phyloP scores from a whole-genome alignment of 2,113 vertebrate species.

The Epinephelus moara region DNA sequence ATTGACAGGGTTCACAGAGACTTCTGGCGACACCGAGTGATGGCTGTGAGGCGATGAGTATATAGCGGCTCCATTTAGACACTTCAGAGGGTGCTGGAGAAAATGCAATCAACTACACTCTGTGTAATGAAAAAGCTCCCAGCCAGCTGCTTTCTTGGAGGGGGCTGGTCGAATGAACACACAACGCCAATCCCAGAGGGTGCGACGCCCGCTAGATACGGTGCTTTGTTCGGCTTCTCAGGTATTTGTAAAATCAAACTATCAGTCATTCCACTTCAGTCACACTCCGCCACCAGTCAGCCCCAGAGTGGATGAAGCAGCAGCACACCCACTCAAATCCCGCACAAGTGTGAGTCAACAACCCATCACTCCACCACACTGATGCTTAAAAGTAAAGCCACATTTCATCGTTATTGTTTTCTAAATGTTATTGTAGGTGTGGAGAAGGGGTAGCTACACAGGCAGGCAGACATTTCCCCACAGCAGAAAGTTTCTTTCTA shows the following conservation, averaged over 20 bases:
- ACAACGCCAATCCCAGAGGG: slow-evolving; percentile 49
- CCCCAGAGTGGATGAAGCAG: slow-evolving; percentile 47
- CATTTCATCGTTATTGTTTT: slow-evolving; percentile 31
- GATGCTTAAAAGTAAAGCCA: slow-evolving; percentile 4
- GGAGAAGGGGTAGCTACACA: background rate
- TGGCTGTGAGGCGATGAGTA: slow-evolving; percentile 35
- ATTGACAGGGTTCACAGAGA: slow-evolving; percentile 19
- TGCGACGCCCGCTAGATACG: slow-evolving; percentile 34
- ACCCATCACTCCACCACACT: background rate
- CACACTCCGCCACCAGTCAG: slow-evolving; percentile 55
- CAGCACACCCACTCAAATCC: slow-evolving; percentile 51
- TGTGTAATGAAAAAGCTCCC: slow-evolving; percentile 77
- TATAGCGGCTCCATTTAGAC: slow-evolving; percentile 54
- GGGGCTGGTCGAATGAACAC: slow-evolving; percentile 41
- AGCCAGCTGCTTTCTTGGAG: slow-evolving; percentile 64
- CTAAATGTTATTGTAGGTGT: background rate
- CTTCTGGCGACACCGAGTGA: background rate
- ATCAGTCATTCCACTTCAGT: slow-evolving; percentile 77
- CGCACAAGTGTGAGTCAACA: slow-evolving; percentile 43
- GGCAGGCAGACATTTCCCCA: background rate
- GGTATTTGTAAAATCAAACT: slow-evolving; percentile 74
- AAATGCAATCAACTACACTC: slow-evolving; percentile 72
- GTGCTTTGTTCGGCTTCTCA: slow-evolving; percentile 58
- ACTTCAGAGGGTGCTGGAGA: slow-evolving; percentile 50
- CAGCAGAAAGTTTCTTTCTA: background rate